These are phyloP conservation scores for Diadophis punctatus DNA, from an alignment of 2,113 vertebrate species.

Conservation along the genomic window DNA sequence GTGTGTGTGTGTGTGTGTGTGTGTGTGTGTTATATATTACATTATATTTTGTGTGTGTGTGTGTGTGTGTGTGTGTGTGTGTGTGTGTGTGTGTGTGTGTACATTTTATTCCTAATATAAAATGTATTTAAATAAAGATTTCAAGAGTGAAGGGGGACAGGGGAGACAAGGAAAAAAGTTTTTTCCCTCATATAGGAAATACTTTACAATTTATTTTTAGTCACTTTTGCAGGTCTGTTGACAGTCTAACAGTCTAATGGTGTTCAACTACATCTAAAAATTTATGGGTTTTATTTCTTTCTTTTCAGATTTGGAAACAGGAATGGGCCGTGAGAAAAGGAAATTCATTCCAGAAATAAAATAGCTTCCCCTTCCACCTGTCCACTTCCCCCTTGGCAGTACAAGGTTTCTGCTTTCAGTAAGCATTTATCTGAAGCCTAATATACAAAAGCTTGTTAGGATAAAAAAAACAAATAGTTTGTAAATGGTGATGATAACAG, in stretches of 20 bases:
- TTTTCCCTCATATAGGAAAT: not conserved
- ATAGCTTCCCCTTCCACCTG: constrained; percentile 48
- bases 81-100: no score
- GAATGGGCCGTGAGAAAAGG: constrained; percentile 61
- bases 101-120: not conserved
- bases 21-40: no score
- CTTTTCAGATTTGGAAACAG: constrained; percentile 57
- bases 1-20: no score
- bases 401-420: constrained; percentile 58
- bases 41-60: no score
- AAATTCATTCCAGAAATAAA: constrained; percentile 60
- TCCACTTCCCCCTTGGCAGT: constrained; percentile 49
- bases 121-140: not conserved
- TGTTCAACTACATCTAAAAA: constrained; percentile 24
- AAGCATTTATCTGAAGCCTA: constrained; percentile 48
- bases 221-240: not conserved
- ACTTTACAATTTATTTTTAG: not conserved
- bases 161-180: not conserved
- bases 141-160: not conserved
- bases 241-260: not conserved
- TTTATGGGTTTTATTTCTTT: constrained; percentile 21
- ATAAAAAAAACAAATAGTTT: not conserved
- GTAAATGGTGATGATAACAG: not conserved
- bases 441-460: not conserved
- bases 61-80: no score